These are phyloP conservation scores for Achatina immaculata DNA, from an alignment of 1,140 invertebrate genomes.

Conservation along the genomic window DNA sequence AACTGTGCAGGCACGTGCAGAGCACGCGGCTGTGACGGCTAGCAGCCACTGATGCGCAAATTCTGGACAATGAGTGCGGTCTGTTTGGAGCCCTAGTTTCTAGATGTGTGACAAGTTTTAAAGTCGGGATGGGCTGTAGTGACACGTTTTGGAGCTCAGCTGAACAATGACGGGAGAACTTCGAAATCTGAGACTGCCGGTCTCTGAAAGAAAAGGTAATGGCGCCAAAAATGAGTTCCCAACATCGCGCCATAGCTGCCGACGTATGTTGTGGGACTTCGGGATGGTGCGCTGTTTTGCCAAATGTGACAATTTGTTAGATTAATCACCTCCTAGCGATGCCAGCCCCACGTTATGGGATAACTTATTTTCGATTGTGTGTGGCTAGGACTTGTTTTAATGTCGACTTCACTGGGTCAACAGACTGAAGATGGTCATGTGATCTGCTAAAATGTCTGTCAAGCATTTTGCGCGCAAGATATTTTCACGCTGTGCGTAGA, in stretches of 20 bases:
- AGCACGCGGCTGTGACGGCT: not conserved
- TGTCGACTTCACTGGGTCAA: no score
- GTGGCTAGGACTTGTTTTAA: no score
- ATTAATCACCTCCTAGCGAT: not conserved
- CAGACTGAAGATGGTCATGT: no score
- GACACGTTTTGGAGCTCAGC: not conserved
- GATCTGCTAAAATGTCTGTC: no score
- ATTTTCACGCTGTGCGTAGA: no score
- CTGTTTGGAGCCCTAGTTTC: not conserved
- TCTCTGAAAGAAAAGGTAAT: not conserved
- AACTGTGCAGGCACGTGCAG: not conserved
- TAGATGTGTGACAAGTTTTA: not conserved
- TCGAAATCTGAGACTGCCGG: not conserved
- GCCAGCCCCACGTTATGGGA: no score
- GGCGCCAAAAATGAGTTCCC: not conserved
- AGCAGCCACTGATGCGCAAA: not conserved
- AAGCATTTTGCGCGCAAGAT: no score
- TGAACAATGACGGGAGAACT: not conserved
- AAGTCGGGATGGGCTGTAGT: not conserved
- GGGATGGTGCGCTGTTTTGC: not conserved
- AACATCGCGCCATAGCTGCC: not conserved
- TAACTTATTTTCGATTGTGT: no score
- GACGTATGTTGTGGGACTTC: not conserved
- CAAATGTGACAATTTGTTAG: not conserved
- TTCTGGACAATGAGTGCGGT: conserved; percentile 2